Evolutionary conservation across 2,888 invertebrate genomes (phyloP), one percentile per base, ranked within the genome.

Genomic region (Melieria crassipennis): DNA sequence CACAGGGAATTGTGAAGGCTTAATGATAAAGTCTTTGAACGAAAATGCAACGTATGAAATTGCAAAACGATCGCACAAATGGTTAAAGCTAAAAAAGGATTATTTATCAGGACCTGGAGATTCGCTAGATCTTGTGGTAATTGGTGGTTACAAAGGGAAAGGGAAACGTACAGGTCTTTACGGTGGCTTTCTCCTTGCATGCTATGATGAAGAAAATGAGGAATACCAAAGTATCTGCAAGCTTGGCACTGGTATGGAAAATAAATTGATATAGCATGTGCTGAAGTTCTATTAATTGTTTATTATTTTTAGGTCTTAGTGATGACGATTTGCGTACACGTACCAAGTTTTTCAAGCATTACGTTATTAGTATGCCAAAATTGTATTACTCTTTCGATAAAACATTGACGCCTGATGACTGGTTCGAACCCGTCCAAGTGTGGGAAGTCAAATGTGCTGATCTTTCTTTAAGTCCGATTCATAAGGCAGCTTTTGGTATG

Each of bases 381-480:
- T 90, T 91, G 0, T 97, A 97, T 83, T 96, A 94, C 82, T 89
- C 92, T 62, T 97, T 89, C 85, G 96, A 97, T 85, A 77, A 86
- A 0, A 88, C 90, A 7, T 90, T 93, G 78, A 88, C 89, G 79
- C 94, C 97, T 1, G 97, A 98, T 88, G 93, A 92, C 82, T 98
- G 98, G 97, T 92, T 98, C 84, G 91, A 92, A 76, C 90, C 96
- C 4, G 91, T 91, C 13, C 90, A 92, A 86, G 97, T 99, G 71
- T 98, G 97, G 97, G 98, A 98, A 89, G 91, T 98, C 69, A 97
- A 98, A 85, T 97, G 97, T 86, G 99, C 99, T 0, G 99, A 99
- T 89, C 90, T 99, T 71, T 98, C 98, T 6, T 90, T 99, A 63
- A 99, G 98, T 48, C 98, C 99, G 13, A 92, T 94, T 65, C 97